Evolutionary conservation across 2,113 vertebrate genomes (phyloP).

Genomic region (Mormyrus iriodes): DNA sequence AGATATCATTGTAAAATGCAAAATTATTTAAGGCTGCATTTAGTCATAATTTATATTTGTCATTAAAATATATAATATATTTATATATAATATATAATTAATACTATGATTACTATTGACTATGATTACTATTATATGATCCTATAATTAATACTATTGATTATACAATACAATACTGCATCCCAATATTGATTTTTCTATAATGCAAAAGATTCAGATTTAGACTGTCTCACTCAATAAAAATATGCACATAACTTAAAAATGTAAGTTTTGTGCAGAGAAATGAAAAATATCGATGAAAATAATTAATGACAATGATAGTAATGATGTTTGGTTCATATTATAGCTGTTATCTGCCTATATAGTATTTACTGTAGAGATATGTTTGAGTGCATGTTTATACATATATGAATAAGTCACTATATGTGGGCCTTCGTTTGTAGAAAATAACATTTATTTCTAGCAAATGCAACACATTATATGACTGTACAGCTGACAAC

Average conservation of each 20-base stretch:
- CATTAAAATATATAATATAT: not conserved
- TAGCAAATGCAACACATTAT: constrained; percentile 81
- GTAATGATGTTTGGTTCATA: not conserved
- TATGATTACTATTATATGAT: too few species aligned
- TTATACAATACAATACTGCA: too few species aligned
- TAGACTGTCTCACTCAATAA: too few species aligned
- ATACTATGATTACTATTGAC: too few species aligned
- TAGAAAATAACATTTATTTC: constrained; percentile 99
- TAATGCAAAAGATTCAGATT: too few species aligned
- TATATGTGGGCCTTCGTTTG: constrained; percentile 20
- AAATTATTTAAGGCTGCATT: not conserved
- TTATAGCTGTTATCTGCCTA: constrained; percentile 1
- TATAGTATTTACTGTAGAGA: not conserved
- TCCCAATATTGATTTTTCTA: not conserved
- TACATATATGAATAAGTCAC: not conserved
- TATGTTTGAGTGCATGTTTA: not conserved
- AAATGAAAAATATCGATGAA: not conserved
- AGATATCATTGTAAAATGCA: not conserved
- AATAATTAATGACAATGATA: not conserved
- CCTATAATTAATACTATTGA: too few species aligned
- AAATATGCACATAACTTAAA: too few species aligned
- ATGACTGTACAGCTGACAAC: constrained; percentile 71
- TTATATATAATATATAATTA: too few species aligned
- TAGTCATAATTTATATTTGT: not conserved
- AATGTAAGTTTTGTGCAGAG: too few species aligned